Percentiles rank a stretch among this genome's conserved stretches.
Conservation (phyloP, 2,888 invertebrate genomes). For the Trissolcus japonicus region DNA sequence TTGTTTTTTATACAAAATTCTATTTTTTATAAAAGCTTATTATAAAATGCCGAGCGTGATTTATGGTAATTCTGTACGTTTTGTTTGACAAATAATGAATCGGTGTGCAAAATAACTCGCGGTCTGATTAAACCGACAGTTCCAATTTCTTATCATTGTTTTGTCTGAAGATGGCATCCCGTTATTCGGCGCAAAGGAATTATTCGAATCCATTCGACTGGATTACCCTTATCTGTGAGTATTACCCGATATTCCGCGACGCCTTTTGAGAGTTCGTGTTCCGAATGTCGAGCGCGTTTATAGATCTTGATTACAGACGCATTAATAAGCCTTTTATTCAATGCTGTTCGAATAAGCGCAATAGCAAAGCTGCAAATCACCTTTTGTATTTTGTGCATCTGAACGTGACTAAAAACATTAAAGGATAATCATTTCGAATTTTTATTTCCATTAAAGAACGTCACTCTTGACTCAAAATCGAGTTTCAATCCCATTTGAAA, state of each 20-base stretch:
- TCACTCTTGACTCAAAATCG: too few relatives aligned
- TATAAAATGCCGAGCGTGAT: too few relatives aligned
- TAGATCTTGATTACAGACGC: conserved; percentile 21
- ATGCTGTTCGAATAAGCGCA: neutral
- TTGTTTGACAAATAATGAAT: conserved; percentile 10
- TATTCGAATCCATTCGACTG: conserved; percentile 19
- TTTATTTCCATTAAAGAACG: too few relatives aligned
- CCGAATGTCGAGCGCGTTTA: conserved; percentile 23
- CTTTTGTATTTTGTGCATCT: neutral
- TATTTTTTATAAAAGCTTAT: too few relatives aligned
- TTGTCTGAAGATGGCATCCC: conserved; percentile 10
- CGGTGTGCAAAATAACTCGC: conserved; percentile 1
- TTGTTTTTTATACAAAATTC: too few relatives aligned
- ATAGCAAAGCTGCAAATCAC: neutral
- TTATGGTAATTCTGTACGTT: neutral
- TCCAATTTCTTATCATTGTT: conserved; percentile 31
- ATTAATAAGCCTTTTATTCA: neutral
- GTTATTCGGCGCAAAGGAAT: conserved; percentile 14
- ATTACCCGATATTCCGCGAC: conserved; percentile 29
- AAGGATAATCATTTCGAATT: too few relatives aligned
- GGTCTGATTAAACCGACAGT: conserved; percentile 9
- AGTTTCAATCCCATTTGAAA: too few relatives aligned
- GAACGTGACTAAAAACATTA: neutral
- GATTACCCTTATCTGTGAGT: conserved; percentile 27
- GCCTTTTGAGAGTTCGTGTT: conserved; percentile 20